These are phyloP conservation scores for Psittacula cyanocephala DNA, from an alignment of 2,113 vertebrate species.

Conservation along the genomic window DNA sequence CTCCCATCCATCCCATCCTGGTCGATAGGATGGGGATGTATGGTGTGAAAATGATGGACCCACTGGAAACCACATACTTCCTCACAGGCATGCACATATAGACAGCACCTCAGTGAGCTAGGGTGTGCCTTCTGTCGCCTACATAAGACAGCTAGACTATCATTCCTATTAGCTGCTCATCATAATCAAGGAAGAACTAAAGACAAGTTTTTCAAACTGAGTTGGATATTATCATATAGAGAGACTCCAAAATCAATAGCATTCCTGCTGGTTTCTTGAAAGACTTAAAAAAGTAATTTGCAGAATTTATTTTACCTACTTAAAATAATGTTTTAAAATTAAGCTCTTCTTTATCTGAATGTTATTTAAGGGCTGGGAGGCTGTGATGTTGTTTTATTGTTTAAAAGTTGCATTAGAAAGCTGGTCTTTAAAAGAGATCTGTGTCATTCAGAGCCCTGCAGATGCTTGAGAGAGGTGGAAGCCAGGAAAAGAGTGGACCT, in stretches of 20 bases:
- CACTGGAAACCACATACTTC: neutral
- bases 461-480: neutral
- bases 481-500: neutral
- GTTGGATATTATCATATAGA: neutral
- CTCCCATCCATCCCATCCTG: neutral
- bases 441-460: neutral
- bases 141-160: no score
- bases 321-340: neutral
- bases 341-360: neutral
- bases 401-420: neutral
- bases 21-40: accelerated
- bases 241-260: neutral
- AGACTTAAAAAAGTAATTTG: neutral
- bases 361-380: neutral
- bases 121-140: neutral
- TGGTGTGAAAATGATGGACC: neutral
- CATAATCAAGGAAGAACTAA: neutral
- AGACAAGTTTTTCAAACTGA: neutral
- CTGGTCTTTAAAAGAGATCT: neutral
- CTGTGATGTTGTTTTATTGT: neutral
- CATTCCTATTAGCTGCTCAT: neutral
- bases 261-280: neutral
- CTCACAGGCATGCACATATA: neutral
- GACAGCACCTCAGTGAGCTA: neutral
- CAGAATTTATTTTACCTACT: neutral